Evolutionary conservation across 2,797 vertebrate genomes (phyloP), one percentile per base, ranked within the genome.

Genomic region (Dipus sagitta): DNA sequence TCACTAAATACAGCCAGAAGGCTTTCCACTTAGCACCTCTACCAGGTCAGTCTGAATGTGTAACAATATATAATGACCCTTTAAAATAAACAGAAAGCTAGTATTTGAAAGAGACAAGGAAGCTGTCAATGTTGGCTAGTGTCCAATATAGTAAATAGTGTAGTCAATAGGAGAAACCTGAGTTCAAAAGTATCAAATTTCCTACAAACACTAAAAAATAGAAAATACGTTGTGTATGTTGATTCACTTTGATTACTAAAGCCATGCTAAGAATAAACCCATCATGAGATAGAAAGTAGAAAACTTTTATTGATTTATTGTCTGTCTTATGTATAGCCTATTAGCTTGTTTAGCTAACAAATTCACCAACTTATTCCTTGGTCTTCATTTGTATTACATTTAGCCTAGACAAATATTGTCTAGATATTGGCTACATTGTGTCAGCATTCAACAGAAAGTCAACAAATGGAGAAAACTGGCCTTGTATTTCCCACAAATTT

Each of bases 391-490:
- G 95, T 54, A 52, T 67, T 88, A 82, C 86, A 87, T 0, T 2
- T 97, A 95, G 78, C 90, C 91, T 88, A 60, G 79, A 91, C 21
- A 97, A 96, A 95, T 60, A 88, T 10, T 77, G 93, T 89, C 86
- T 96, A 98, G 95, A 97, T 97, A 87, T 96, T 96, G 76, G 84
- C 74, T 97, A 97, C 97, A 94, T 82, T 90, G 92, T 96, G 58
- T 26, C 24, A 91, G 93, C 95, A 97, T 97, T 96, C 94, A 97
- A 90, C 47, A 95, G 32, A 68, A 96, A 64, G 95, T 96, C 94
- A 90, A 88, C 93, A 97, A 97, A 97, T 30, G 75, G 96, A 68
- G 65, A 96, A 89, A 75, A 94, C 91, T 96, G 94, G 78, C 83
- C 95, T 47, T 95, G 85, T 91, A 64, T 88, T 95, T 90, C 30